phyloP scores from a whole-genome alignment of 2,113 vertebrate species.

The Limnothrissa miodon region DNA sequence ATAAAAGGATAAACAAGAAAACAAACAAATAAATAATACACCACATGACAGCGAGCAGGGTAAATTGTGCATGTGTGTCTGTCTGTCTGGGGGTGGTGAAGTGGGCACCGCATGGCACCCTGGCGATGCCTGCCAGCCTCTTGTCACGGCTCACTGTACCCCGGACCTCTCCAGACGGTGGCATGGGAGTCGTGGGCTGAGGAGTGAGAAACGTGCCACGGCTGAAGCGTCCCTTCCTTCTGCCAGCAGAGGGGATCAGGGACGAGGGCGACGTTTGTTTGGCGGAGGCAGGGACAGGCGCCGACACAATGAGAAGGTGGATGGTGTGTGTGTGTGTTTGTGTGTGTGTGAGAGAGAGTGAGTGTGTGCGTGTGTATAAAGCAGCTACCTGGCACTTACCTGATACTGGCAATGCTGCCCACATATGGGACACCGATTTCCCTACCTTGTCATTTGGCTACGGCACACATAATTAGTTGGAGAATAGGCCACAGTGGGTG shows the following conservation, averaged over 20 bases:
- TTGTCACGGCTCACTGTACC: conserved; percentile 9
- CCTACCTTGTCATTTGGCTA: conserved; percentile 6
- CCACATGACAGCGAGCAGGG: no score
- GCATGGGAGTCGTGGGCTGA: conserved; percentile 9
- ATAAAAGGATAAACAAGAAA: background rate
- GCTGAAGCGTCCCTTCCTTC: background rate
- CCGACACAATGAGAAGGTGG: background rate
- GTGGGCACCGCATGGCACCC: conserved; percentile 3
- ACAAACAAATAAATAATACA: background rate
- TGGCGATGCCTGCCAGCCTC: conserved; percentile 10
- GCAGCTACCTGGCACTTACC: background rate
- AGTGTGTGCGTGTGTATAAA: no score
- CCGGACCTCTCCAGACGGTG: background rate
- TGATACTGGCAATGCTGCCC: background rate
- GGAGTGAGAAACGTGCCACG: conserved; percentile 1
- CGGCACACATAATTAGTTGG: background rate
- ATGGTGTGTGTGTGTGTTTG: conserved; percentile 20
- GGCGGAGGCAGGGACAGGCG: background rate
- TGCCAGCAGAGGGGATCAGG: background rate
- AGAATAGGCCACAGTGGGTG: conserved; percentile 8
- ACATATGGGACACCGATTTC: conserved; percentile 9
- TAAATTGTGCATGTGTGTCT: background rate
- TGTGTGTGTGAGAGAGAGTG: background rate
- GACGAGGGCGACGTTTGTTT: background rate
- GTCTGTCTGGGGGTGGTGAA: background rate